Conservation (phyloP, 2,888 invertebrate species). For the Coleophora flavipennella region DNA sequence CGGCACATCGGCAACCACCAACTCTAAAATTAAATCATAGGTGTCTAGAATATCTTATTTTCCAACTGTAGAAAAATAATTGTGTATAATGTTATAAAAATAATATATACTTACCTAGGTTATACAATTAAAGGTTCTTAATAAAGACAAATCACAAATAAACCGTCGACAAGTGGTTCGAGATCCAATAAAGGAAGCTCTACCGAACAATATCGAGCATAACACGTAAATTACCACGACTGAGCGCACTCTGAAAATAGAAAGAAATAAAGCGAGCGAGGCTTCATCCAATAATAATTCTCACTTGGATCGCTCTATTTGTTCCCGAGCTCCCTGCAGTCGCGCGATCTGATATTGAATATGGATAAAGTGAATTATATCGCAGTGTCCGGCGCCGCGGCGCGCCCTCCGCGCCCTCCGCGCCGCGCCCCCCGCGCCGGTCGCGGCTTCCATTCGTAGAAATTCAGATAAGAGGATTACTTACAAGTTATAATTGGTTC, state of each 20-base stretch:
- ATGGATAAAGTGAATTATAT: slow-evolving; percentile 70
- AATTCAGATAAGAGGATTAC: slow-evolving; percentile 63
- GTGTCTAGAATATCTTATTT: too few species aligned
- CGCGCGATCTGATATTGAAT: slow-evolving; percentile 69
- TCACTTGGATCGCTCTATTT: slow-evolving; percentile 69
- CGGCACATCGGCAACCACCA: too few species aligned
- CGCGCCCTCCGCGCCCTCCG: too few species aligned
- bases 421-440: too few species aligned
- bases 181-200: slow-evolving; percentile 30
- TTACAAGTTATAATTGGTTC: slow-evolving; percentile 69
- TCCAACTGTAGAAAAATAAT: too few species aligned
- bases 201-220: slow-evolving; percentile 42
- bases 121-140: slow-evolving; percentile 21
- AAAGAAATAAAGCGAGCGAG: slow-evolving; percentile 47
- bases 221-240: slow-evolving; percentile 56
- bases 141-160: too few species aligned
- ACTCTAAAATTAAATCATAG: too few species aligned
- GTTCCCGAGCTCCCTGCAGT: slow-evolving; percentile 53
- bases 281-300: slow-evolving; percentile 69
- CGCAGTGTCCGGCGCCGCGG: slow-evolving; percentile 54
- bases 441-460: slow-evolving; percentile 55
- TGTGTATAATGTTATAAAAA: too few species aligned
- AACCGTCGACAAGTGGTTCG: too few species aligned
- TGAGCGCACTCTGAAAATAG: slow-evolving; percentile 57
- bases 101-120: too few species aligned